Evolutionary conservation across 2,888 invertebrate genomes (phyloP), one percentile per base, ranked within the genome.

Genomic region (Copidosoma aretas): DNA sequence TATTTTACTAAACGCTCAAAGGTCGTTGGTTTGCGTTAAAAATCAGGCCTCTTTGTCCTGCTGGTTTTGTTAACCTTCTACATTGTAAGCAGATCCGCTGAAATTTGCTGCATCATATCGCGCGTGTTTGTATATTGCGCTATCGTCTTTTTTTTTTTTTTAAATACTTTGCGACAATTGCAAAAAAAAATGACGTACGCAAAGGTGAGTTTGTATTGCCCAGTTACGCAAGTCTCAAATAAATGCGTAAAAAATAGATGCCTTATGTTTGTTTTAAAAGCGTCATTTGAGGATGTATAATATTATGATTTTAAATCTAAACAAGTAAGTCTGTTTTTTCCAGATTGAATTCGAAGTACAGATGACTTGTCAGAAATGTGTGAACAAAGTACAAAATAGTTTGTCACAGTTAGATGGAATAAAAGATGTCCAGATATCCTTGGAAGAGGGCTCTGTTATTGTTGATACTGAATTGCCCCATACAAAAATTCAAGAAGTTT

Each of bases 311-410:
- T 49, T 21, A 19, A 19, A 15, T 17, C 8, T 10, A 63, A 43
- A 21, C 24, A 43, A 24, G 25, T 56, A 46, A 19, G n/a, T 19
- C n/a, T 32, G 21, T 0, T 19, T 1, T 49, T 71, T 60, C 46
- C 68, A 89, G 88, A 86, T 90, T 52, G 90, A 91, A 78, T 90
- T 91, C 82, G 88, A 89, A 4, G 90, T 91, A 15, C 85, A 90
- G 80, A 88, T 90, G 86, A 86, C 86, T 65, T 88, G 87, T 67
- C 84, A 87, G 46, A 85, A 85, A 67, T 89, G 88, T 77, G 87
- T 85, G 0, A 81, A 86, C 22, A 84, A 85, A 22, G 84, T 89
- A 1, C 81, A 83, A 67, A 81, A 84, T 21, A 82, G 82, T 57
- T 79, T 90, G 51, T 63, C 74, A 2, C 75, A 75, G n/a, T 58